Evolutionary conservation across 2,797 vertebrate species (phyloP), one percentile per base, ranked within the genome.

Genomic region (Synanceia verrucosa): DNA sequence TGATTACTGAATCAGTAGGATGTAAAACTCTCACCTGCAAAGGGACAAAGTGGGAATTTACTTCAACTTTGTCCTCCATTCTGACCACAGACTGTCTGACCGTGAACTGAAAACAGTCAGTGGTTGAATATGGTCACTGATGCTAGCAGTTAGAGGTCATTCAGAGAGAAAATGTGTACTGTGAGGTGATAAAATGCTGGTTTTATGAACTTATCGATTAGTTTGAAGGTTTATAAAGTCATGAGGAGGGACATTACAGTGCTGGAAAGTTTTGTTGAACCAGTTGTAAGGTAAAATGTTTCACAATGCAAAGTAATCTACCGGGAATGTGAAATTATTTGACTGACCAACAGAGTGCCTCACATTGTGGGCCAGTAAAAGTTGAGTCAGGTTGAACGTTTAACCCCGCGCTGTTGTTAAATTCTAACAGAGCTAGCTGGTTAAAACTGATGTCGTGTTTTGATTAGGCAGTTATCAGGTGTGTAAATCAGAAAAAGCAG

Each of bases 1-100:
- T n/a, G n/a, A 67, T 63, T 47, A 52, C n/a, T 71, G 68, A 74
- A 55, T 71, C 58, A 67, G 48, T 50, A 12, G 21, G 9, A 26
- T 39, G 29, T 55, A 14, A 80, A 64, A 52, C 23, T 29, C 24
- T 63, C 37, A 64, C 47, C 75, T 56, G 34, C 33, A 4, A 47
- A 71, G 28, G 77, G 10, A n/a, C 13, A 44, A 41, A 66, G 56
- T 34, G 44, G 53, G 13, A 39, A 33, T 48, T 21, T 5, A 13
- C 19, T 26, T 21, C 28, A 67, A 50, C n/a, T 21, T 44, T 6
- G 5, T 31, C 58, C 29, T 31, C 58, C 29, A 13, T 11, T 48
- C 51, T 70, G 57, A 76, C 21, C n/a, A 5, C 6, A 18, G 19
- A 6, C 19, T 59, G 11, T 47, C 21, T 59, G 18, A 29, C 4